Base-by-base conservation (phyloP, 2,888 invertebrate species). In the Glyphotaelius pellucidus region DNA sequence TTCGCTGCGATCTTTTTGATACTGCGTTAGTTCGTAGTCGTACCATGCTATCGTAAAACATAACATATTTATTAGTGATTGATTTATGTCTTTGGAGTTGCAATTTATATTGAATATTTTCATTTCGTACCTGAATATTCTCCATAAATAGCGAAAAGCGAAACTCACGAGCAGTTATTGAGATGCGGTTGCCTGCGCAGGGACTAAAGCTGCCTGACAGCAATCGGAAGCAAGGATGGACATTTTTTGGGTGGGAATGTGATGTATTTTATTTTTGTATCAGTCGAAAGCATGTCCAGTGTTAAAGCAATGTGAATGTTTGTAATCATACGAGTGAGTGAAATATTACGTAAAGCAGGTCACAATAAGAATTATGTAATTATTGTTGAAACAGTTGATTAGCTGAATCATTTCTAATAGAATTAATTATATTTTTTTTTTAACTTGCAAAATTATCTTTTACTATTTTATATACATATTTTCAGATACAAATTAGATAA, bases 1-100 rank as follows among this genome's bases (percentile, higher is more conserved):
- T 94, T 98, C 98, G 95, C 97, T 96, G 94, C 98, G 97, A 94
- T 98, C 98, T 95, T 97, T 96, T 95, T 98, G 99, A 95, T 98
- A 98, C 95, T 97, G 97, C 94, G 97, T 96, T 95, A 98, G 97
- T 95, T 98, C 98, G 95, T 97, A 97, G 96, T 99, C 99, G 96
- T 99, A 99, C 99, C 99, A 99, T 94, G 99, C 99, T 98, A 95
- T 84, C 79, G 94, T 94, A 94, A 91, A 92, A 94, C 80, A 92
- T 85, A 94, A 94, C 94, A 93, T 92, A 93, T 93, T 92, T 35
- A 83, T 80, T 80, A 38, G 35, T 30, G 30, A 79, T 32, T 31
- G 32, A 30, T 80, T 89, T 80, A 80, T 47, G 38, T 35, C 32
- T 32, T 38, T 89, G 7, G 35, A 35, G 35, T 80, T 89, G 80